These are phyloP conservation scores for Rhinichthys klamathensis DNA, from an alignment of 2,113 vertebrate genomes.

Conservation along the genomic window DNA sequence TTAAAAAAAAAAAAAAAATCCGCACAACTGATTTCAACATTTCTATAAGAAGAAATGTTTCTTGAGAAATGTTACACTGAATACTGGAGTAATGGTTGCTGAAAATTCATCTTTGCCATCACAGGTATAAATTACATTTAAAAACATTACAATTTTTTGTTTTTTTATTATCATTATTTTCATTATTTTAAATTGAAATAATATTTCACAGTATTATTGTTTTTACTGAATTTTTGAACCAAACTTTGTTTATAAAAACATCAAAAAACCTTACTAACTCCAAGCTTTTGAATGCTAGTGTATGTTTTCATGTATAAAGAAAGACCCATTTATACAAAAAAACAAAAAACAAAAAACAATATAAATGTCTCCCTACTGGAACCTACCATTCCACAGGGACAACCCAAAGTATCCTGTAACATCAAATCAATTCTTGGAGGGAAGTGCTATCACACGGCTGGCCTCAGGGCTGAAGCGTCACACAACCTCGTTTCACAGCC, in stretches of 20 bases:
- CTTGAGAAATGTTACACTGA: neutral
- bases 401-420: constrained; percentile 3
- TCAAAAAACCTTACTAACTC: neutral
- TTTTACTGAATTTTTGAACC: too few relatives aligned
- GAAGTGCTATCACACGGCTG: neutral
- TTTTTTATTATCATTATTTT: too few relatives aligned
- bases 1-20: neutral
- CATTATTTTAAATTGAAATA: neutral
- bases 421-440: constrained; percentile 13
- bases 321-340: too few relatives aligned
- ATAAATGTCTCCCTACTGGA: constrained; percentile 6
- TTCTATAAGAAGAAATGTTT: neutral
- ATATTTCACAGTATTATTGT: too few relatives aligned
- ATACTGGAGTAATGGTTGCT: neutral
- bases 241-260: neutral
- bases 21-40: neutral
- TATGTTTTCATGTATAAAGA: neutral
- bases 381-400: neutral
- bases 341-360: neutral
- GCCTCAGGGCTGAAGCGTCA: constrained; percentile 15
- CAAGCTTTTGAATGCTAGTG: neutral
- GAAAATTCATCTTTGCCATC: neutral
- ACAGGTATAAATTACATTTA: neutral
- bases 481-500: constrained; percentile 25
- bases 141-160: too few relatives aligned